phyloP scores from a whole-genome alignment of 2,113 vertebrate genomes.

The Lonchura striata region DNA sequence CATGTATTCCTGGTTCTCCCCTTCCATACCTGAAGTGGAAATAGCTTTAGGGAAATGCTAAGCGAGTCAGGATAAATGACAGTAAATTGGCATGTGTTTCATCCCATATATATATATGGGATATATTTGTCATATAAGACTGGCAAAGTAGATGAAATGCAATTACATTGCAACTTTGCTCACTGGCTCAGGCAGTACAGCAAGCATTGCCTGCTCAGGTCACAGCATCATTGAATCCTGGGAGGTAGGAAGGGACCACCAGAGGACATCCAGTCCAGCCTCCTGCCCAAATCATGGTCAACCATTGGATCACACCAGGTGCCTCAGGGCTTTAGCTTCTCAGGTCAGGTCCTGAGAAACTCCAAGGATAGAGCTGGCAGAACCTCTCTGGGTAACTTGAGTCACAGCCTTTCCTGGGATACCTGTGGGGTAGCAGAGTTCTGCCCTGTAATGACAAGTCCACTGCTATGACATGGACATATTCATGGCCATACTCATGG shows the following conservation, averaged over 20 bases:
- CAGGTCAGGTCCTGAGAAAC: not conserved
- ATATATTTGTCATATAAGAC: not conserved
- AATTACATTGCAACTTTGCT: not conserved
- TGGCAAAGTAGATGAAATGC: not conserved
- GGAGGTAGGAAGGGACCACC: not conserved
- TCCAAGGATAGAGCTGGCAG: not conserved
- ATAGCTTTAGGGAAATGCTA: not conserved
- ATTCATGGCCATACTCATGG: too few relatives aligned
- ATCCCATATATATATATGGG: too few relatives aligned
- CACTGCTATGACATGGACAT: not conserved
- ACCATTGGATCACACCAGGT: not conserved
- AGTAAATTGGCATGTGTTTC: rapidly evolving
- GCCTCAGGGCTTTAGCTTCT: not conserved
- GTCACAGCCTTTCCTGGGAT: not conserved
- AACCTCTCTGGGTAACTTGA: not conserved
- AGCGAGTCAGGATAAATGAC: not conserved
- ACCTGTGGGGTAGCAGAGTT: not conserved
- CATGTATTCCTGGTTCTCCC: not conserved
- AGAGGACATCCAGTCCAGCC: not conserved
- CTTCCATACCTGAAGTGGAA: not conserved
- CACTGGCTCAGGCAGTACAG: not conserved
- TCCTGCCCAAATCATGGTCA: not conserved
- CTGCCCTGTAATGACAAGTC: not conserved
- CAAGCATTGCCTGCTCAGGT: not conserved
- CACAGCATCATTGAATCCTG: not conserved